These are phyloP conservation scores for Eira barbara DNA, from an alignment of 2,113 vertebrate genomes.

Conservation along the genomic window DNA sequence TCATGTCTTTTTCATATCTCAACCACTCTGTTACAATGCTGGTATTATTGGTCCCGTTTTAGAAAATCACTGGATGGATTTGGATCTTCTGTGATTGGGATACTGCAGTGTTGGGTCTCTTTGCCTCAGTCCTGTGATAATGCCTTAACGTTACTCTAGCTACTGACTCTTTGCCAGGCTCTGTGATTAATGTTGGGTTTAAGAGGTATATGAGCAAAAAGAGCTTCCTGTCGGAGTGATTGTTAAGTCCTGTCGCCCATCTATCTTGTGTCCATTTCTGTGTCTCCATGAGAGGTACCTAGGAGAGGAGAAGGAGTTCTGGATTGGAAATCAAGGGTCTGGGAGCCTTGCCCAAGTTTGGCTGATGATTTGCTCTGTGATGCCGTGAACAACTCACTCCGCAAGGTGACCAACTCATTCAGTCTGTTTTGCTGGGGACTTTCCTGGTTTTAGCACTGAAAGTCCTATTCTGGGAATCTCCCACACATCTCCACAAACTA, in stretches of 20 bases:
- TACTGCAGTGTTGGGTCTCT: background rate
- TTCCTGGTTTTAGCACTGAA: background rate
- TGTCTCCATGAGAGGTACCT: background rate
- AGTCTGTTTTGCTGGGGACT: background rate
- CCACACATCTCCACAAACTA: background rate
- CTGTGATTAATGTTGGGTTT: background rate
- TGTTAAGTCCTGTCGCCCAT: background rate
- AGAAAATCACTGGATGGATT: background rate
- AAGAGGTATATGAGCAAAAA: background rate
- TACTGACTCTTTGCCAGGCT: background rate
- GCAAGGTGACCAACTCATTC: background rate
- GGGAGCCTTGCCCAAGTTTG: background rate
- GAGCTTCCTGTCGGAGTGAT: background rate
- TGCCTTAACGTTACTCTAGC: background rate
- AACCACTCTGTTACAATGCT: background rate
- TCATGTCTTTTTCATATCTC: background rate
- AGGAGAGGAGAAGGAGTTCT: background rate
- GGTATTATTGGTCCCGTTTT: background rate
- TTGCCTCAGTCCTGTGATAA: background rate
- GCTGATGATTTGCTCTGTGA: background rate
- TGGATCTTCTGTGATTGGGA: background rate
- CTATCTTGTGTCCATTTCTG: background rate
- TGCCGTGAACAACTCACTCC: background rate
- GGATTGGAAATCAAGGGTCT: background rate
- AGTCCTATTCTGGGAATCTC: background rate